Conservation (phyloP, 2,113 vertebrate genomes). For the Lethenteron reissneri region DNA sequence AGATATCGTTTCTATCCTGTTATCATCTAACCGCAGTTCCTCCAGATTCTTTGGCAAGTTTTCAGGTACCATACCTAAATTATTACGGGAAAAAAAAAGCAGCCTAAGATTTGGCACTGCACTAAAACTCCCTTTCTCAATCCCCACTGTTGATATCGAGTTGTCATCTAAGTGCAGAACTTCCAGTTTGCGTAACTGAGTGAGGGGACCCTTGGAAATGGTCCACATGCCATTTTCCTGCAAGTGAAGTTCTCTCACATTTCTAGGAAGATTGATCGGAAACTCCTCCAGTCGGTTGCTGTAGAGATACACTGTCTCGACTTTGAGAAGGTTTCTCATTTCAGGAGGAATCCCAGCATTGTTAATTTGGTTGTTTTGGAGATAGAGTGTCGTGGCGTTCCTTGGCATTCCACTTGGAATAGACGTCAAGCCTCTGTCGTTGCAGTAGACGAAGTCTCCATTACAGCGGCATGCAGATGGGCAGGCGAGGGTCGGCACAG, state of each 20-base stretch:
- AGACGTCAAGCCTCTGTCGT: conserved; percentile 89
- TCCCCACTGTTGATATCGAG: conserved; percentile 84
- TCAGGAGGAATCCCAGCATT: conserved; percentile 89
- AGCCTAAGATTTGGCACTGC: conserved; percentile 79
- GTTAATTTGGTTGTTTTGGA: conserved; percentile 99
- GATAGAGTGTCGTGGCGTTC: conserved; percentile 76
- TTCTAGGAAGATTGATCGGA: conserved; percentile 82
- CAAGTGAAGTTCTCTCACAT: conserved; percentile 62
- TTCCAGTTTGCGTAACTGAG: conserved; percentile 62
- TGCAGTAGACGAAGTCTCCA: conserved; percentile 82
- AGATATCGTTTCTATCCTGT: conserved; percentile 67
- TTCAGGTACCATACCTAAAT: conserved; percentile 78
- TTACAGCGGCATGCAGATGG: conserved; percentile 82
- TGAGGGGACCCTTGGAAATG: conserved; percentile 69
- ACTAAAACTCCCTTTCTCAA: conserved; percentile 80
- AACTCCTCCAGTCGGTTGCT: conserved; percentile 95
- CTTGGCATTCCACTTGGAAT: conserved; percentile 93
- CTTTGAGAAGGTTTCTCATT: conserved; percentile 60
- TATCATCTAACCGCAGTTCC: conserved; percentile 79
- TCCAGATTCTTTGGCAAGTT: conserved; percentile 65
- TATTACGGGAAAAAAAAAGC: conserved; percentile 87
- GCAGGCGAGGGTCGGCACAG: conserved; percentile 21
- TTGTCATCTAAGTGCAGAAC: conserved; percentile 91
- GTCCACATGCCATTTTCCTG: conserved; percentile 99
- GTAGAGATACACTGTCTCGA: conserved; percentile 77